Evolutionary conservation across 2,888 invertebrate genomes (phyloP).

Genomic region (Hemithea aestivaria): DNA sequence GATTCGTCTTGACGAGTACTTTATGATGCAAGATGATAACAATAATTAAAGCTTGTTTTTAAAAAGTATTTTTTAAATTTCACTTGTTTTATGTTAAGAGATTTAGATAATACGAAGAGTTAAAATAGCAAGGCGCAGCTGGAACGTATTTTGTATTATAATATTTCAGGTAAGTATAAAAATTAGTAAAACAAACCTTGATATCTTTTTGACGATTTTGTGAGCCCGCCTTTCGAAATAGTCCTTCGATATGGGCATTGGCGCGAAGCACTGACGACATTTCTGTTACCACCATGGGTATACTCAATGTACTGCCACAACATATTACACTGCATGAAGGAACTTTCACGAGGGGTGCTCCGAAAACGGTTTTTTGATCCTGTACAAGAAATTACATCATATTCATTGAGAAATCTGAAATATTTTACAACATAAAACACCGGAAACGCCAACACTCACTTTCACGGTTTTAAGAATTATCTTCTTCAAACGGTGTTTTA

Average conservation of each 20-base stretch:
- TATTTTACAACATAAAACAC: background rate
- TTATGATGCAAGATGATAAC: too few species aligned
- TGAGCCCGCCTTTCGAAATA: slow-evolving; percentile 94
- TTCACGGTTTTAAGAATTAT: slow-evolving; percentile 75
- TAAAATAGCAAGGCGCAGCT: too few species aligned
- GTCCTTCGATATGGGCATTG: slow-evolving; percentile 87
- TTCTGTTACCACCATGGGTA: slow-evolving; percentile 86
- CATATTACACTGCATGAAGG: slow-evolving; percentile 78
- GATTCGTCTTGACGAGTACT: too few species aligned
- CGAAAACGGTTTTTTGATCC: slow-evolving; percentile 72
- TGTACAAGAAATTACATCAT: slow-evolving; percentile 31
- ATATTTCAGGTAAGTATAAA: too few species aligned
- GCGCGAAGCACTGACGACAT: slow-evolving; percentile 84
- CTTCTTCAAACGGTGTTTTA: slow-evolving; percentile 85
- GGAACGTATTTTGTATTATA: too few species aligned
- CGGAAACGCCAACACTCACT: slow-evolving; percentile 49
- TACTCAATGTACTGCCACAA: slow-evolving; percentile 84
- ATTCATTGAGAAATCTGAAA: slow-evolving; percentile 1
- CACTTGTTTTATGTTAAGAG: too few species aligned
- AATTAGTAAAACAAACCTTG: slow-evolving; percentile 82
- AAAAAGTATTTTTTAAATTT: too few species aligned
- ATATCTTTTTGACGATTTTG: slow-evolving; percentile 90
- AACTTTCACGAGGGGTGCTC: slow-evolving; percentile 68
- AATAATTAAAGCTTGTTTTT: too few species aligned
- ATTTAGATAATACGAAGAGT: too few species aligned